Evolutionary conservation across 2,797 vertebrate genomes (phyloP).

Genomic region (Oophaga sylvatica): DNA sequence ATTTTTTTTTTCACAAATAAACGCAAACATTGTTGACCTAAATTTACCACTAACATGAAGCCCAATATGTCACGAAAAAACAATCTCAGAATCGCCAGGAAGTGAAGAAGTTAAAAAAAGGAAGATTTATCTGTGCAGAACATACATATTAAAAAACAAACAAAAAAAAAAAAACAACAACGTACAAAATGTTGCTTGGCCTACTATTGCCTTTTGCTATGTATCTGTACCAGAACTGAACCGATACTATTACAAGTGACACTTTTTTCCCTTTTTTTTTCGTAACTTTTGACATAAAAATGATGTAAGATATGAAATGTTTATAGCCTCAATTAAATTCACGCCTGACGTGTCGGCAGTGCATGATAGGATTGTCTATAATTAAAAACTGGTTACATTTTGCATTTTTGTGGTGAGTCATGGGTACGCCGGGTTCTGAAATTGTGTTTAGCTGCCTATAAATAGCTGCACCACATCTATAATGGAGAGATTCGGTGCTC

Average conservation of each 20-base stretch:
- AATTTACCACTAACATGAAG: too few species aligned
- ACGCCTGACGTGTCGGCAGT: not conserved
- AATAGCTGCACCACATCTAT: not conserved
- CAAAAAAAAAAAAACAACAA: too few species aligned
- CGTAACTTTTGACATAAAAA: not conserved
- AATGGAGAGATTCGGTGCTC: not conserved
- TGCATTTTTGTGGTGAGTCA: not conserved
- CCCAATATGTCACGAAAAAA: too few species aligned
- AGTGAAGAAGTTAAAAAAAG: too few species aligned
- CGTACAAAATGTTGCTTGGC: not conserved
- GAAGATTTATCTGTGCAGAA: too few species aligned
- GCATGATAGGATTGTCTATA: not conserved
- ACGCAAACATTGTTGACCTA: too few species aligned
- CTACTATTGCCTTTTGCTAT: not conserved
- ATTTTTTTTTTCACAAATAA: too few species aligned
- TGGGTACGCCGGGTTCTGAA: not conserved
- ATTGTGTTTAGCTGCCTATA: not conserved
- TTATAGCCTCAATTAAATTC: not conserved
- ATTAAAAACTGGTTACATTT: slow-evolving; percentile 4
- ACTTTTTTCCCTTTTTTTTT: not conserved
- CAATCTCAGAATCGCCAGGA: too few species aligned
- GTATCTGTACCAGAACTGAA: not conserved
- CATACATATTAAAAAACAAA: too few species aligned
- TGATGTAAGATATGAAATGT: not conserved
- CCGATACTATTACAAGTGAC: too few species aligned